These are phyloP conservation scores for Trematocara marginatum DNA, from an alignment of 2,113 vertebrate species.

Conservation along the genomic window DNA sequence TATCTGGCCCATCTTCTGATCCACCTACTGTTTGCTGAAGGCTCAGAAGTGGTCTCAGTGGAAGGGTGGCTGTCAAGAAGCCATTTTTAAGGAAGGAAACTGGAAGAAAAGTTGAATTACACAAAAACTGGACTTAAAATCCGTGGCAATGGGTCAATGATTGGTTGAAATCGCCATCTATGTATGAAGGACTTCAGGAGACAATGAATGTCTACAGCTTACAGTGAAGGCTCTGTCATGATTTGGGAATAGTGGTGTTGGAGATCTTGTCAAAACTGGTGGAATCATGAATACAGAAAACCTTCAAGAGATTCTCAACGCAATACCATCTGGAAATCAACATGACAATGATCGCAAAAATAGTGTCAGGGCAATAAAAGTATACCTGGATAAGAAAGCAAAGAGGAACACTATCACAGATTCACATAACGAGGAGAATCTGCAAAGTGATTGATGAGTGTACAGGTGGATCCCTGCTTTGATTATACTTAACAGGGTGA, in stretches of 20 bases:
- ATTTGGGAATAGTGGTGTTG: neutral
- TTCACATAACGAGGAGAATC: neutral
- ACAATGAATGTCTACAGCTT: neutral
- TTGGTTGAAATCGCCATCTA: neutral
- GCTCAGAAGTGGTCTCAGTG: neutral
- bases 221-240: neutral
- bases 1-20: neutral
- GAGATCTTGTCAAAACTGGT: neutral
- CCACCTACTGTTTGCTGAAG: neutral
- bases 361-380: neutral
- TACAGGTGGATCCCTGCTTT: neutral
- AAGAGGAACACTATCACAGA: neutral
- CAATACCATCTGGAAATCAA: neutral
- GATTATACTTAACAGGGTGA: neutral
- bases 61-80: neutral
- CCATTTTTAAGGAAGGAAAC: neutral
- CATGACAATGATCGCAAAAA: neutral
- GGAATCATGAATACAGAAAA: neutral
- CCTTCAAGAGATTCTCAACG: neutral
- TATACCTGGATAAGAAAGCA: neutral
- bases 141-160: neutral
- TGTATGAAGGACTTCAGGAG: neutral
- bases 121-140: neutral
- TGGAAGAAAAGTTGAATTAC: neutral
- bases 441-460: neutral